phyloP scores from a whole-genome alignment of 1,140 invertebrate genomes.

The Neoseiulus cucumeris region DNA sequence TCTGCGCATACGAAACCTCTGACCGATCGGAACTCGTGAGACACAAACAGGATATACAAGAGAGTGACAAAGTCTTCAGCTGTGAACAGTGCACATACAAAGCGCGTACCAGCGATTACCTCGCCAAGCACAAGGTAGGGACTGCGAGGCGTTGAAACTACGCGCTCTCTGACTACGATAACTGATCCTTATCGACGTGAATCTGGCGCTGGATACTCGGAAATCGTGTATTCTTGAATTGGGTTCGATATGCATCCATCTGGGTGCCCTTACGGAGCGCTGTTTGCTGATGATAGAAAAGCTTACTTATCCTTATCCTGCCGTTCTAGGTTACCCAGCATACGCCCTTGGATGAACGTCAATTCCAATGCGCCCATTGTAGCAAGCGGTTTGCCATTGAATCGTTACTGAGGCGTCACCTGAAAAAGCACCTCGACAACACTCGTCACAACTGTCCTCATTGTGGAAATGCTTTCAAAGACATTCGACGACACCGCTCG shows the following conservation, averaged over 20 bases:
- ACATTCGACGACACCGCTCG: background rate
- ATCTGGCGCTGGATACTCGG: too few relatives aligned
- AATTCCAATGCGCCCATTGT: constrained; percentile 5
- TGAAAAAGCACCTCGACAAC: constrained; percentile 10
- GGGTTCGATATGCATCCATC: too few relatives aligned
- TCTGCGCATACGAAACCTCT: background rate
- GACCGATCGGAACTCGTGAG: background rate
- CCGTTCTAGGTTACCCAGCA: background rate
- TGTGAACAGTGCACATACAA: constrained; percentile 10
- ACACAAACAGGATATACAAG: background rate
- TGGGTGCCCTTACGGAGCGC: too few relatives aligned
- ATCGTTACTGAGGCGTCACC: background rate
- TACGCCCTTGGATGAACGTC: background rate
- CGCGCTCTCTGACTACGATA: too few relatives aligned
- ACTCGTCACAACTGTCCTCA: constrained; percentile 10
- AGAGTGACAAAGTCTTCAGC: constrained; percentile 9
- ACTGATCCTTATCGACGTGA: too few relatives aligned
- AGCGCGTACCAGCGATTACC: constrained; percentile 5
- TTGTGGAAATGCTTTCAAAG: constrained; percentile 3
- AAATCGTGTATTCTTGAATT: too few relatives aligned
- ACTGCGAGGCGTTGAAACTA: background rate
- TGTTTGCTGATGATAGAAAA: too few relatives aligned
- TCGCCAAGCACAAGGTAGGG: constrained; percentile 8
- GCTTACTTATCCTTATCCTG: too few relatives aligned
- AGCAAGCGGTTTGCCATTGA: constrained; percentile 4